Evolutionary conservation across 2,797 vertebrate species (phyloP).

Genomic region (Otolemur crassicaudatus): DNA sequence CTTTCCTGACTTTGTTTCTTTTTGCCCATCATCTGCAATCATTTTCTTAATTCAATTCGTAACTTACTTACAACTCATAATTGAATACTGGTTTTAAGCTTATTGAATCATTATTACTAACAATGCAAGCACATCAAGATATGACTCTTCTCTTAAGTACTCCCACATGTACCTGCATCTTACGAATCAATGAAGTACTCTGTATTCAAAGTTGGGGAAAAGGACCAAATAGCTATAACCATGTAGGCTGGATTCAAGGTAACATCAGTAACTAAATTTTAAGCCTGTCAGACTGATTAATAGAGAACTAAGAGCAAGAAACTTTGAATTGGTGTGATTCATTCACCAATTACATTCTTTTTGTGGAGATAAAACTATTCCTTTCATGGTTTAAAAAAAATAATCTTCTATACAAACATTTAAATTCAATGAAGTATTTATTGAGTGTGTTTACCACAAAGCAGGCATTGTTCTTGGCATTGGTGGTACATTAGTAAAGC

Average conservation of each 20-base stretch:
- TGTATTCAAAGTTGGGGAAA: constrained; percentile 18
- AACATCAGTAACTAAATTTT: not conserved
- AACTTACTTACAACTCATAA: too few species aligned
- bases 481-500: not conserved
- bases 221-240: not conserved
- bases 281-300: not conserved
- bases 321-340: not conserved
- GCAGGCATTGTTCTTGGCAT: not conserved
- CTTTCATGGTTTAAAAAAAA: not conserved
- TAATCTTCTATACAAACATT: constrained; percentile 3
- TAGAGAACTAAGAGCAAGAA: not conserved
- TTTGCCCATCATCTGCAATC: too few species aligned
- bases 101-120: too few species aligned
- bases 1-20: too few species aligned
- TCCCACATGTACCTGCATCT: too few species aligned
- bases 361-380: not conserved
- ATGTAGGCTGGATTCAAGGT: not conserved
- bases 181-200: not conserved
- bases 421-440: constrained; percentile 25
- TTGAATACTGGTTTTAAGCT: too few species aligned
- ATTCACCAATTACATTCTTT: constrained; percentile 6
- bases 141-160: too few species aligned
- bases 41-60: too few species aligned
- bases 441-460: not conserved
- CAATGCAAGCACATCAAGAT: too few species aligned